These are phyloP conservation scores for Tachina fera DNA, from an alignment of 2,888 invertebrate genomes.

Conservation along the genomic window DNA sequence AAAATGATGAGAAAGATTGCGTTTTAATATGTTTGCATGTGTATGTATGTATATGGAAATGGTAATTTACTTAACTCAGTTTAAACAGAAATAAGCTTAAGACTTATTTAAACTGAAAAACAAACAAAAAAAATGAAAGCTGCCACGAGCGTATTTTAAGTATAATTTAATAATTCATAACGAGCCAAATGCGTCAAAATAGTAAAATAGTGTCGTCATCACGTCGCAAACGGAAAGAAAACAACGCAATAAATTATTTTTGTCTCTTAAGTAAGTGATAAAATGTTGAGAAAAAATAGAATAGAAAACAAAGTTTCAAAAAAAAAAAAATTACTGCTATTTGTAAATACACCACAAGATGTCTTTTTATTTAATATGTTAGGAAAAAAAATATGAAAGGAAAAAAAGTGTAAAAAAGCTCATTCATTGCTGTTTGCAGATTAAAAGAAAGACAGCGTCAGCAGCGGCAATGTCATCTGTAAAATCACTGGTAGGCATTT, in stretches of 20 bases:
- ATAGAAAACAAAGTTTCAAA: background rate
- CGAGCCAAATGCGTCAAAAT: constrained; percentile 68
- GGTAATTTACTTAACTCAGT: constrained; percentile 50
- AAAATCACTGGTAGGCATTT: background rate
- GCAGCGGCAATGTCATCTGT: background rate
- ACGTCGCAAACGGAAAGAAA: constrained; percentile 69
- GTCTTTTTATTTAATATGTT: constrained; percentile 12
- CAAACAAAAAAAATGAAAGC: constrained; percentile 34
- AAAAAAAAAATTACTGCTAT: background rate
- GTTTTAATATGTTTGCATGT: background rate
- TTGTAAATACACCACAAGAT: constrained; percentile 50
- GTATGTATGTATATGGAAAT: constrained; percentile 9
- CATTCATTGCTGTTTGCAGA: background rate
- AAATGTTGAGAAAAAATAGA: background rate
- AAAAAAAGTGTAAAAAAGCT: background rate
- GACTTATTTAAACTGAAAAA: constrained; percentile 24
- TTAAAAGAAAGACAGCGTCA: background rate
- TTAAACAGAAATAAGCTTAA: constrained; percentile 24
- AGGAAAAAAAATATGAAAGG: no score
- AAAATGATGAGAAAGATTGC: background rate
- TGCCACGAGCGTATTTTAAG: constrained; percentile 61
- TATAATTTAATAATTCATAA: constrained; percentile 70
- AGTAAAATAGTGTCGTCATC: constrained; percentile 56
- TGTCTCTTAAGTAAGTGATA: background rate
- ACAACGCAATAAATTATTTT: constrained; percentile 67